Evolutionary conservation across 1,140 invertebrate genomes (phyloP).

Genomic region (Stegodyphus mimosarum): DNA sequence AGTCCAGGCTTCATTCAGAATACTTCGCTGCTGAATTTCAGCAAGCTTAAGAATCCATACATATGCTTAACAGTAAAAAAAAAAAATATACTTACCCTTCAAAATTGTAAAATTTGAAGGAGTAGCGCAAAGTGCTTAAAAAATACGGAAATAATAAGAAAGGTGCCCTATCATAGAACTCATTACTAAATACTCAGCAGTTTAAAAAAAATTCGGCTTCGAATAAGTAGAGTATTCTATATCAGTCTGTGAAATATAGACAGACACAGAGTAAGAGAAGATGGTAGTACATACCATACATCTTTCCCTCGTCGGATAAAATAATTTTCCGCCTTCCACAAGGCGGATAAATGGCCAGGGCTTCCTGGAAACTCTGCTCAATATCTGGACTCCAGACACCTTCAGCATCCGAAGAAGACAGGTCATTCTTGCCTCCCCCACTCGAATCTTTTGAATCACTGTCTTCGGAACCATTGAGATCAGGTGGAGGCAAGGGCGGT

Average conservation of each 20-base stretch:
- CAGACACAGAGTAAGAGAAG: neutral
- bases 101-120: no score
- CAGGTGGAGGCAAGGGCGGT: slow-evolving; percentile 66
- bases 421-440: slow-evolving; percentile 69
- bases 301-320: slow-evolving; percentile 99
- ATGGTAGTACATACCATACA: slow-evolving; percentile 91
- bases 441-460: slow-evolving; percentile 63
- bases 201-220: neutral
- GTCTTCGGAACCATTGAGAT: slow-evolving; percentile 68
- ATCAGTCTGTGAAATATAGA: no score
- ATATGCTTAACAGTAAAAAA: no score
- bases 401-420: slow-evolving; percentile 95
- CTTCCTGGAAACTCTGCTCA: slow-evolving; percentile 99
- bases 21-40: no score
- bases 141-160: no score
- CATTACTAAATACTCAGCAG: no score
- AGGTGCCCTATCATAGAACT: no score
- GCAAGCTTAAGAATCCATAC: no score
- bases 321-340: slow-evolving; percentile 99
- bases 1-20: no score
- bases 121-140: no score
- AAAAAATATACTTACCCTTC: no score
- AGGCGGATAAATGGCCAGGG: slow-evolving; percentile 98
- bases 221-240: no score
- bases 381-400: slow-evolving; percentile 99